A percentile compares a stretch with the other conserved stretches of the same genome.
Conservation (phyloP, 2,888 invertebrate genomes). For the Patella depressa region DNA sequence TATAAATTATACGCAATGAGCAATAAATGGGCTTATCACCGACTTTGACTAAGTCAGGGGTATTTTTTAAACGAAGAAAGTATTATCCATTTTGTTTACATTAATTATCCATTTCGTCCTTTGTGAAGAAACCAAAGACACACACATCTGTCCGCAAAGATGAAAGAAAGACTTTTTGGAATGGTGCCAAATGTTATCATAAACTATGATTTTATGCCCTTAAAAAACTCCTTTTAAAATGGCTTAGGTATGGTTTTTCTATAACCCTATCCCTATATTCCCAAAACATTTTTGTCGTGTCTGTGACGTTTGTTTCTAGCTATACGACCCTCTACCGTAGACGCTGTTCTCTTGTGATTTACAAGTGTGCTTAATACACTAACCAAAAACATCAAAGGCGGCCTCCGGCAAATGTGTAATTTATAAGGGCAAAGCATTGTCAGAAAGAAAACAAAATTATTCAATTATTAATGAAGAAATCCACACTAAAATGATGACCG, state of each 20-base stretch:
- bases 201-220: conserved; percentile 5
- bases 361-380: conserved; percentile 43
- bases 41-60: too few relatives aligned
- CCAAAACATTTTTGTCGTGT: neutral
- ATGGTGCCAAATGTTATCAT: neutral
- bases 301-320: too few relatives aligned
- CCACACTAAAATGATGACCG: neutral
- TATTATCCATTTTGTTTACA: conserved; percentile 3
- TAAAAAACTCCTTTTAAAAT: neutral
- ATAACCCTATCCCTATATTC: neutral
- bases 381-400: conserved; percentile 51
- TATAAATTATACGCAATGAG: too few relatives aligned
- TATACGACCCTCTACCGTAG: too few relatives aligned
- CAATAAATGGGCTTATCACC: too few relatives aligned
- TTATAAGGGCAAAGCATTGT: conserved; percentile 56
- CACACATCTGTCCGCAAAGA: conserved; percentile 7
- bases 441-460: conserved; percentile 29
- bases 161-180: neutral
- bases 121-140: conserved; percentile 9
- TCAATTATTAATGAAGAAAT: conserved; percentile 1
- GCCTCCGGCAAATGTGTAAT: conserved; percentile 56
- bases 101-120: conserved; percentile 1
- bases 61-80: too few relatives aligned
- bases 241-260: neutral
- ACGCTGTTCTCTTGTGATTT: conserved; percentile 35